Conservation (phyloP, 2,888 invertebrate genomes). For the Heterodera filipjevi region DNA sequence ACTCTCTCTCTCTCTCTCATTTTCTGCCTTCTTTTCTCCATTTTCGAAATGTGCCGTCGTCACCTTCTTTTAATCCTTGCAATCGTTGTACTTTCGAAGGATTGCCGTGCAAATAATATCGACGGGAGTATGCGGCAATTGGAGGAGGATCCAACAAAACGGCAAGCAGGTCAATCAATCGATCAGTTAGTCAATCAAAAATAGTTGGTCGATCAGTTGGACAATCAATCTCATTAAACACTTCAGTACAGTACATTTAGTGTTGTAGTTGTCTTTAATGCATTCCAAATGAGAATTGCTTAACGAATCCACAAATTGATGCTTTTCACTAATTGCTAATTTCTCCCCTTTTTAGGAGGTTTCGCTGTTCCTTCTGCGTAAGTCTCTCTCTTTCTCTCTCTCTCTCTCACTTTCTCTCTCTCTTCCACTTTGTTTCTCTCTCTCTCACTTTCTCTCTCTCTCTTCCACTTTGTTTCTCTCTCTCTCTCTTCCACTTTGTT, state of each 20-base stretch:
- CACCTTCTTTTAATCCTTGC: background rate
- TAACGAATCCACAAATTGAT: no score
- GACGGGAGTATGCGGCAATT: background rate
- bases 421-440: no score
- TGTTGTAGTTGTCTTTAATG: no score
- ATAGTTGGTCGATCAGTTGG: no score
- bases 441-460: background rate
- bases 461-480: background rate
- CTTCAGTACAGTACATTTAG: no score
- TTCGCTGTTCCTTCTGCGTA: slow-evolving; percentile 1
- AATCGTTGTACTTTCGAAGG: background rate
- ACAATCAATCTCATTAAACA: no score
- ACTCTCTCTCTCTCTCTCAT: background rate
- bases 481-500: no score
- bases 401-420: no score
- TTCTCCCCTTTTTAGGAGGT: background rate
- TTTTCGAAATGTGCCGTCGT: background rate
- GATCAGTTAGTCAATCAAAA: no score
- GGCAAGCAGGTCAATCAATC: background rate
- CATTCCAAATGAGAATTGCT: no score
- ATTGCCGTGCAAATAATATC: background rate
- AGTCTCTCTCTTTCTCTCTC: slow-evolving; percentile 8
- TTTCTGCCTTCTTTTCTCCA: background rate
- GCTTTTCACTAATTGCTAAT: background rate
- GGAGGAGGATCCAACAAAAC: background rate